Base-by-base conservation (phyloP, 1,140 invertebrate genomes). In the Sycophaga agraensis region DNA sequence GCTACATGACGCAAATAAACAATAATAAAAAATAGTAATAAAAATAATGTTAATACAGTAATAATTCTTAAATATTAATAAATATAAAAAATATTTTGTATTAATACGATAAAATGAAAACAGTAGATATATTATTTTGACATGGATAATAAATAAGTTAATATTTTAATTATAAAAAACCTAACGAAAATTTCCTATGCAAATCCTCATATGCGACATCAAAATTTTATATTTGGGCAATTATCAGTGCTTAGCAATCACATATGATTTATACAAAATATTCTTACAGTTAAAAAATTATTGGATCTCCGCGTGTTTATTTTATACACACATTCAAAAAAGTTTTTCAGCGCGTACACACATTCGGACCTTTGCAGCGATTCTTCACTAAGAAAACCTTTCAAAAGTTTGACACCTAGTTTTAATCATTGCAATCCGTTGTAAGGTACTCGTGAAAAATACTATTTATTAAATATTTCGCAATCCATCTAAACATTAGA, bases 361-460 rank as follows among this genome's bases (percentile, higher is more conserved):
- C 39, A 43, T 22, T 49, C 14, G 19, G 19, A 11, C 22, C 8
- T 39, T 54, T n/a, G 19, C 17, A 26, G 39, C 28, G 24, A 28
- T 31, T 39, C 21, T 31, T 21, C 37, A 59, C n/a, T 3, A 40
- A 48, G 16, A 21, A 60, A 60, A 54, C n/a, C 40, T 22, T 45
- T 26, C 39, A 45, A 53, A 12, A 37, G 26, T 54, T 39, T 46
- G 34, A 61, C 31, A 54, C 19, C 34, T 46, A 39, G 4, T 35
- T 14, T 48, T 46, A 54, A 35, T 46, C 39, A 54, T 54, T 61
- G 31, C 50, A 54, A 31, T 45, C 31, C 24, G 0, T 61, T 61
- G 42, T 34, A 42, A 61, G 59, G 50, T 61, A 26, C 49, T 60
- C 9, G 11, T 37, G 34, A 49, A 48, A 58, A 37, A 58, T 60